Percentiles rank a stretch among this genome's conserved stretches.
Conservation (phyloP, 2,797 vertebrate species). For the Gallirallus australis region DNA sequence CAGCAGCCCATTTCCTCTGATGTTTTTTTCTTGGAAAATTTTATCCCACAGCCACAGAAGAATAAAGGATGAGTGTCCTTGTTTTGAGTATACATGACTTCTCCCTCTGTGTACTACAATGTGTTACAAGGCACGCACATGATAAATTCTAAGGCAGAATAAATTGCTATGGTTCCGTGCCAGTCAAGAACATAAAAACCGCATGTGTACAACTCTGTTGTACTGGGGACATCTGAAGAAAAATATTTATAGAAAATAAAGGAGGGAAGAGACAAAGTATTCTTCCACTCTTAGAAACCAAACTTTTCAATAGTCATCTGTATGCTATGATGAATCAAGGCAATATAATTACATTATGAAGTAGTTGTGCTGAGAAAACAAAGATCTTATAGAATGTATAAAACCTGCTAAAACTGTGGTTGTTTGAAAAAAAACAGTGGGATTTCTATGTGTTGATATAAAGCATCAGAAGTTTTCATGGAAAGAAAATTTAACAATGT, state of each 20-base stretch:
- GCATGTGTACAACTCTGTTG: neutral
- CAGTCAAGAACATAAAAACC: neutral
- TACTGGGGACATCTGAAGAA: neutral
- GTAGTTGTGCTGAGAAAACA: neutral
- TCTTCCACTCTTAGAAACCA: neutral
- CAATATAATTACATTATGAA: neutral
- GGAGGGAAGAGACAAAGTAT: neutral
- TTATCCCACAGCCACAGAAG: neutral
- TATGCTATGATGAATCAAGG: neutral
- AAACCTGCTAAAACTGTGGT: neutral
- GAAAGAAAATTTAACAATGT: neutral
- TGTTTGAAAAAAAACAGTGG: neutral
- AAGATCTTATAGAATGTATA: neutral
- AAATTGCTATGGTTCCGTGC: neutral
- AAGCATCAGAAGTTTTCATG: neutral
- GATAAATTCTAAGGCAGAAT: neutral
- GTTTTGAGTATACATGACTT: neutral
- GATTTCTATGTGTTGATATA: neutral
- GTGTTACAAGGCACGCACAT: neutral
- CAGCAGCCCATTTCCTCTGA: neutral
- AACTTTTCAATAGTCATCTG: neutral
- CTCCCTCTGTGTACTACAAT: neutral
- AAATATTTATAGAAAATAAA: neutral
- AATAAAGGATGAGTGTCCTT: neutral
- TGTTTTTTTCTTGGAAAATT: neutral